These are phyloP conservation scores for Standfussiana lucernea DNA, from an alignment of 2,888 invertebrate genomes.

Conservation along the genomic window DNA sequence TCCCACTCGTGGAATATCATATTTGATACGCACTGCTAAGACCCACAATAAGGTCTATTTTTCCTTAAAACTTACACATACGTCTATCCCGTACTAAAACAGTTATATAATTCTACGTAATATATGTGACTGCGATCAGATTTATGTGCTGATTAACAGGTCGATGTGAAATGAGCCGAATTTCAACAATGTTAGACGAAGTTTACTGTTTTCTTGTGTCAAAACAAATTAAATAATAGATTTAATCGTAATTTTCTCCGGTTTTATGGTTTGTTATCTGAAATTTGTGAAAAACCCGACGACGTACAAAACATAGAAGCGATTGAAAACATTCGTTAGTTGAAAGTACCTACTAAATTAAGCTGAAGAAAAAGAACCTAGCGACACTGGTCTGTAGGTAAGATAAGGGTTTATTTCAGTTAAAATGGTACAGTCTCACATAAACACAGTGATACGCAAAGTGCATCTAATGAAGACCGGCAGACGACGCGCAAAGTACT, in stretches of 20 bases:
- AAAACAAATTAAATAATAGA: slow-evolving; percentile 58
- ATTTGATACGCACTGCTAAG: not conserved
- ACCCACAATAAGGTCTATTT: slow-evolving; percentile 43
- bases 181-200: slow-evolving; percentile 55
- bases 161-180: slow-evolving; percentile 66
- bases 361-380: no score
- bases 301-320: not conserved
- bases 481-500: not conserved
- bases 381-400: not conserved
- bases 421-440: not conserved
- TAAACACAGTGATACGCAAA: not conserved
- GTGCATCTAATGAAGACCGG: not conserved
- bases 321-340: not conserved
- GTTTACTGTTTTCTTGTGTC: slow-evolving; percentile 59
- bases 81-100: slow-evolving; percentile 38
- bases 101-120: slow-evolving; percentile 67
- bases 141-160: slow-evolving; percentile 72
- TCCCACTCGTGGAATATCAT: not conserved
- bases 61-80: slow-evolving; percentile 13
- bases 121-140: slow-evolving; percentile 65
- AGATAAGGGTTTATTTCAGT: not conserved
- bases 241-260: slow-evolving; percentile 30
- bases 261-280: slow-evolving; percentile 23
- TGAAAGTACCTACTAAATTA: not conserved
- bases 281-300: slow-evolving; percentile 17